Evolutionary conservation across 2,797 vertebrate species (phyloP), one percentile per base, ranked within the genome.

Genomic region (Smutsia gigantea): DNA sequence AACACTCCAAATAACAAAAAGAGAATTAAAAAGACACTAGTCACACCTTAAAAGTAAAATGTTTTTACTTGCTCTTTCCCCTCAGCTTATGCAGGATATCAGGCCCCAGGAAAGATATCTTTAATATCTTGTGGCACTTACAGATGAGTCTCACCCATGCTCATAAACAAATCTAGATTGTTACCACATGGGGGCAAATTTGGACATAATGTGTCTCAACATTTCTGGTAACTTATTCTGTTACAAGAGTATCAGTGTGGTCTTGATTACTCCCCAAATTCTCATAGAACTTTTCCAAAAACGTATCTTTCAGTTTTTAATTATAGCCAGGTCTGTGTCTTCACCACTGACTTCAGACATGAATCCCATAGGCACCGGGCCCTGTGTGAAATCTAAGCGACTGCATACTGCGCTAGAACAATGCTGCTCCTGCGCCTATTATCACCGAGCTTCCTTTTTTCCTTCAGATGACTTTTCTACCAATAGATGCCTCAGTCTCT

Each of bases 151-250:
- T 69, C 27, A 2, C 51, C 39, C 51, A 66, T n/a, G 8, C 29
- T 93, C 29, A 74, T 66, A 93, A 92, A 64, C 17, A 94, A 91
- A 87, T 90, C 31, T 63, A 68, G 49, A 72, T 11, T 17, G 59
- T 64, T 53, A 84, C 18, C 31, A 74, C 21, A 25, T 53, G 10
- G 37, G 10, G 23, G 8, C 19, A 79, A 68, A 93, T 85, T 74
- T 94, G 17, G 42, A 69, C 12, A 78, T 21, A 94, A 37, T 49
- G 15, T 90, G 31, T 81, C 74, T 92, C 78, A 94, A 68, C n/a
- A 78, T 18, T 92, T 90, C 14, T 95, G 63, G 27, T 21, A 7
- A 4, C 27, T 72, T 34, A 57, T 27, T 82, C 29, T 84, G 25
- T 88, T 85, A 59, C 77, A 83, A 89, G 23, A 75, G 4, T 81